phyloP scores from a whole-genome alignment of 2,888 invertebrate genomes.

The Drosophila setosimentum region DNA sequence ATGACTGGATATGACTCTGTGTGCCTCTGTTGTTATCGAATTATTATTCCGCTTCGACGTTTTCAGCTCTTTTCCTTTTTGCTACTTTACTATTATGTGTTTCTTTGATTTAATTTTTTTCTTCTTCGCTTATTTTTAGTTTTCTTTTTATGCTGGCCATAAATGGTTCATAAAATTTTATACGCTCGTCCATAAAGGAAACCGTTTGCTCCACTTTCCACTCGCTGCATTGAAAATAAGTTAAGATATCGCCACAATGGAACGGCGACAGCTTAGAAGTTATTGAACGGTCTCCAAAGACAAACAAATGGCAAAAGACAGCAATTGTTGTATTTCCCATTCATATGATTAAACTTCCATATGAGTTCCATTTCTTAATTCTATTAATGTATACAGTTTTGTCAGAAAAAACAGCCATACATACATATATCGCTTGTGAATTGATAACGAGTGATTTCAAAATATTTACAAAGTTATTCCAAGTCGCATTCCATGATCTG shows the following conservation, averaged over 20 bases:
- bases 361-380: conserved; percentile 25
- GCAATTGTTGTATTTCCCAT: conserved; percentile 31
- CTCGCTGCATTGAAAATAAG: conserved; percentile 54
- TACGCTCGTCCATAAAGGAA: conserved; percentile 70
- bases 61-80: conserved; percentile 63
- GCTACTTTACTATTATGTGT: conserved; percentile 70
- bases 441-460: neutral
- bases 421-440: neutral
- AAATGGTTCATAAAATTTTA: conserved; percentile 73
- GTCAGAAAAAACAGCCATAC: neutral
- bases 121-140: neutral
- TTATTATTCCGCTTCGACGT: conserved; percentile 69
- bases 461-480: neutral
- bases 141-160: conserved; percentile 54
- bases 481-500: neutral
- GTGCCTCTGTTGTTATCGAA: conserved; percentile 62
- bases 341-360: conserved; percentile 9
- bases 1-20: conserved; percentile 32
- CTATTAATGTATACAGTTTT: conserved; percentile 6
- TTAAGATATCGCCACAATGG: conserved; percentile 30
- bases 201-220: conserved; percentile 69
- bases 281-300: conserved; percentile 41
- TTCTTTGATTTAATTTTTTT: conserved; percentile 64
- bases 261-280: conserved; percentile 38
- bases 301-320: conserved; percentile 31